Evolutionary conservation across 2,797 vertebrate genomes (phyloP).

Genomic region (Gadopsis marmoratus): DNA sequence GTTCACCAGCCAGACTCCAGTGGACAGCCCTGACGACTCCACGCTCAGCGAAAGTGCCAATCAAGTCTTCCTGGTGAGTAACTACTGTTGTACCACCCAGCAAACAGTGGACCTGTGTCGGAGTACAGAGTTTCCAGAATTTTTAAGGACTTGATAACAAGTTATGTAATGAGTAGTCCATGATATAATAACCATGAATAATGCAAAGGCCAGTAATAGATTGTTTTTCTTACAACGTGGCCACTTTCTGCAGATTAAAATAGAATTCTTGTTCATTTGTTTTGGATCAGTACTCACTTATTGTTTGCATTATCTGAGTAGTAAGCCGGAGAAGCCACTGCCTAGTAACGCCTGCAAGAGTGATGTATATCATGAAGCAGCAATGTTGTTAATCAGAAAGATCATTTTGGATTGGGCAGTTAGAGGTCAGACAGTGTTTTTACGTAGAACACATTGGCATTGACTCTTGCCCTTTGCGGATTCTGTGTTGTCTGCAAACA

Average conservation of each 20-base stretch:
- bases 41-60: slow-evolving; percentile 98
- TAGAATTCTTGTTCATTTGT: background rate
- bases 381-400: background rate
- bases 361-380: background rate
- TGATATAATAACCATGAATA: background rate
- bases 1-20: slow-evolving; percentile 97
- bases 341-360: background rate
- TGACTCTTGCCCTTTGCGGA: background rate
- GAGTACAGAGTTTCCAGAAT: background rate
- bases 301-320: background rate
- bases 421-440: background rate
- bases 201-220: background rate
- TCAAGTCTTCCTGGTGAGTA: slow-evolving; percentile 94
- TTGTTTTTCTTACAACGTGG: background rate
- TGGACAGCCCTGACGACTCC: slow-evolving; percentile 97
- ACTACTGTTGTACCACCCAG: background rate
- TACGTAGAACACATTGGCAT: background rate
- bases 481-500: slow-evolving; percentile 32
- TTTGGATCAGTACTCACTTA: background rate
- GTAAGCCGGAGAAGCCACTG: background rate
- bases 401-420: background rate
- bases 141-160: background rate
- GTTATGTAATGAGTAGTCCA: background rate
- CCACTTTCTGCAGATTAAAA: background rate
- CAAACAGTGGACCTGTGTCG: background rate